Conservation (phyloP, 1,140 invertebrate genomes). For the Parapsyche elsis region DNA sequence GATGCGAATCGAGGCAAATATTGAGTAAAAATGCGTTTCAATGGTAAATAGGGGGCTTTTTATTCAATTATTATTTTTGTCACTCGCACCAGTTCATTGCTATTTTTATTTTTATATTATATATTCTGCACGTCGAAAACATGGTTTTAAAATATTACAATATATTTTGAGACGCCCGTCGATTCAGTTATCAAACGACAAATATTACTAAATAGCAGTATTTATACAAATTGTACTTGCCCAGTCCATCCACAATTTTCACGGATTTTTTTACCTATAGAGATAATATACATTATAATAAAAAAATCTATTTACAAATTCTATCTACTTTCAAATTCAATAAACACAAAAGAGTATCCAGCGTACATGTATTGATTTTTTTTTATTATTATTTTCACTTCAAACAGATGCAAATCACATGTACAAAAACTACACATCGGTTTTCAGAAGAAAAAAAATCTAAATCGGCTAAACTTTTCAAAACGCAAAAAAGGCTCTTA, state of each 20-base stretch:
- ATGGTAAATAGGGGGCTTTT: too few species aligned
- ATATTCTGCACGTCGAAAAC: too few species aligned
- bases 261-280: neutral
- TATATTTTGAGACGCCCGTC: neutral
- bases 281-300: constrained; percentile 34
- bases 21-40: neutral
- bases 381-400: neutral
- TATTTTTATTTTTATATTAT: too few species aligned
- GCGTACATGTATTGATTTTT: neutral
- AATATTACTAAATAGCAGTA: neutral
- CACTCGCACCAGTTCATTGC: neutral
- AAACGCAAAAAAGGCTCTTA: neutral
- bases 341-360: constrained; percentile 16
- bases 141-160: too few species aligned
- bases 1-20: constrained; percentile 26
- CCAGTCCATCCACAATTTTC: neutral
- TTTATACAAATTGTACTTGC: constrained; percentile 13
- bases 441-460: neutral
- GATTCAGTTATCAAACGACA: neutral
- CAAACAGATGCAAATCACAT: neutral
- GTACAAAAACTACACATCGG: constrained; percentile 11
- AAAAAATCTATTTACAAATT: constrained; percentile 39
- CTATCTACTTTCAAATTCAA: constrained; percentile 22
- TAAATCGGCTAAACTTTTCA: too few species aligned
- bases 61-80: neutral